A percentile compares a stretch with the other conserved stretches of the same genome.
Evolutionary conservation across 2,113 vertebrate genomes (phyloP).

Genomic region (Epinephelus fuscoguttatus): DNA sequence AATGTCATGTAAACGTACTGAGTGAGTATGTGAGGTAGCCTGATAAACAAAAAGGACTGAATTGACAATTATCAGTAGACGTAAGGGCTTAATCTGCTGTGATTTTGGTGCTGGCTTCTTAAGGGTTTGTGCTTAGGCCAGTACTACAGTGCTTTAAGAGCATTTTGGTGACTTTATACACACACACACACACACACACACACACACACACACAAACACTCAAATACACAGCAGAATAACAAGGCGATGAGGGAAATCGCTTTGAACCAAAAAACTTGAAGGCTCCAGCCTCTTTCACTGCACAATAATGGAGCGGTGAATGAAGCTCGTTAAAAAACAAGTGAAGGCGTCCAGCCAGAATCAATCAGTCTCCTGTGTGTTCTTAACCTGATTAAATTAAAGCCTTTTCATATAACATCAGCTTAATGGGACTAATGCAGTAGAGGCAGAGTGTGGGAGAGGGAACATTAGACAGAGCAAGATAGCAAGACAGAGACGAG

Average conservation of each 20-base stretch:
- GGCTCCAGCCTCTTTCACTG: conserved; percentile 12
- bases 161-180: conserved; percentile 8
- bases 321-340: conserved; percentile 55
- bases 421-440: conserved; percentile 56
- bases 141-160: neutral
- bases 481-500: neutral
- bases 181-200: no score
- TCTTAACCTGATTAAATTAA: conserved; percentile 74
- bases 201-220: neutral
- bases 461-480: neutral
- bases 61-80: neutral
- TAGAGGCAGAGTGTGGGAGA: neutral
- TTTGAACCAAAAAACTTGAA: conserved; percentile 46
- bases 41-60: neutral
- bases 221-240: conserved; percentile 14
- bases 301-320: conserved; percentile 23
- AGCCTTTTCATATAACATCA: conserved; percentile 69
- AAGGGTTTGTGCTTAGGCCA: neutral
- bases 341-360: conserved; percentile 64
- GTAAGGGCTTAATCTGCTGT: neutral
- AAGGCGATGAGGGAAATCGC: conserved; percentile 12
- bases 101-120: neutral
- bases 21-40: neutral
- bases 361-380: conserved; percentile 74
- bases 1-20: neutral